A percentile compares a stretch with the other conserved stretches of the same genome.
These are phyloP conservation scores for Salvelinus sp. DNA, from an alignment of 2,113 vertebrate species.

Conservation along the genomic window DNA sequence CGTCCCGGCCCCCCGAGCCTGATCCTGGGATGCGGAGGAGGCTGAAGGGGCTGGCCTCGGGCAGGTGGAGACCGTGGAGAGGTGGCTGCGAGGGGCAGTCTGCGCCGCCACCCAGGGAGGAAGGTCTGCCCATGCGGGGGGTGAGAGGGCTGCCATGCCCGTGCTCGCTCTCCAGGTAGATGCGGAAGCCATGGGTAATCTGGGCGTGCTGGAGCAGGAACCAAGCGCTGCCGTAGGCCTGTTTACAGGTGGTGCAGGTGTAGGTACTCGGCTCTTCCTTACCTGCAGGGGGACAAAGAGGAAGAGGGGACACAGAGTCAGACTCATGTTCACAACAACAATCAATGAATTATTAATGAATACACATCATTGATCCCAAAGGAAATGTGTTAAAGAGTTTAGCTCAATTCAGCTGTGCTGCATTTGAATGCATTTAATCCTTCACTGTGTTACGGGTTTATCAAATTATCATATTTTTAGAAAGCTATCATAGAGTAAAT, in stretches of 20 bases:
- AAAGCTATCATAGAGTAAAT: neutral
- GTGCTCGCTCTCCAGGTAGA: constrained; percentile 99
- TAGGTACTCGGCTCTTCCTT: constrained; percentile 99
- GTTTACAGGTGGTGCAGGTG: constrained; percentile 99
- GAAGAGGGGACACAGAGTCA: neutral
- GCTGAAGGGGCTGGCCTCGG: constrained; percentile 99
- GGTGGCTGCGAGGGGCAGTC: constrained; percentile 96
- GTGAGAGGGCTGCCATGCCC: constrained; percentile 98
- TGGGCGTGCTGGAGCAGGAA: constrained; percentile 99
- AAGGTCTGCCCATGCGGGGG: constrained; percentile 95
- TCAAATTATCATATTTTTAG: too few relatives aligned
- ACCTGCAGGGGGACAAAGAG: constrained; percentile 78
- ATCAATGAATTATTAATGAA: too few relatives aligned
- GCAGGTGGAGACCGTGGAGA: constrained; percentile 97
- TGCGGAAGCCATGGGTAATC: constrained; percentile 98
- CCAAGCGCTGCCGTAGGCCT: constrained; percentile 98
- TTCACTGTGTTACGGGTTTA: too few relatives aligned
- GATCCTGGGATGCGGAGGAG: constrained; percentile 96
- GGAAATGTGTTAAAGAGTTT: too few relatives aligned
- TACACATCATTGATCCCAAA: too few relatives aligned
- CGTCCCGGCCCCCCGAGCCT: constrained; percentile 88
- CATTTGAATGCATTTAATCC: too few relatives aligned
- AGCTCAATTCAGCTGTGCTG: too few relatives aligned
- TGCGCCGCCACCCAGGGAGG: constrained; percentile 85
- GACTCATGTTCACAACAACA: neutral